Conservation (phyloP, 2,797 vertebrate genomes). For the Pyrrhura leucotis region DNA sequence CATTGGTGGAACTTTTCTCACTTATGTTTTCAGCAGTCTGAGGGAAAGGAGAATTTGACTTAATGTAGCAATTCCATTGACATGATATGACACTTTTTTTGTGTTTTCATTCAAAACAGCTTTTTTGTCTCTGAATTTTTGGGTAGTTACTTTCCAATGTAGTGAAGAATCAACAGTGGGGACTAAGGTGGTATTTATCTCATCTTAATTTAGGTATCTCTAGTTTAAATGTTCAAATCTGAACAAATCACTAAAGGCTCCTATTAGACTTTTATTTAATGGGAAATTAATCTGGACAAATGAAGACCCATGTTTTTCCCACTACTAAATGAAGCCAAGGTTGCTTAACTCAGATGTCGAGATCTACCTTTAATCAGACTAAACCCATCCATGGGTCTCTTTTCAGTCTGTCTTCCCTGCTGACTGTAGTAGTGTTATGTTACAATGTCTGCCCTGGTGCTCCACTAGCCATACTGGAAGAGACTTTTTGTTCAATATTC, state of each 20-base stretch:
- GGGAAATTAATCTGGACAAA: not conserved
- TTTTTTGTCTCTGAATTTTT: not conserved
- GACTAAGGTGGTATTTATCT: not conserved
- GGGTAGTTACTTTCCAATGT: not conserved
- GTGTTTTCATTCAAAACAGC: not conserved
- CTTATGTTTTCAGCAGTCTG: not conserved
- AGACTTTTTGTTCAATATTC: not conserved
- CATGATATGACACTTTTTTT: not conserved
- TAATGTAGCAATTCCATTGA: not conserved
- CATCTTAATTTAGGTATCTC: not conserved
- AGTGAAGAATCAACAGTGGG: not conserved
- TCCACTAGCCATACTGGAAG: not conserved
- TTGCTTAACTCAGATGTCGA: not conserved
- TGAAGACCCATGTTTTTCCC: not conserved
- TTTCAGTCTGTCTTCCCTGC: not conserved
- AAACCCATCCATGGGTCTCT: not conserved
- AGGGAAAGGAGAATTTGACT: not conserved
- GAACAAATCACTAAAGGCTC: not conserved
- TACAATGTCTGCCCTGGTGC: not conserved
- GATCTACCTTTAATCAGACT: not conserved
- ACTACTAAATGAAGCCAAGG: not conserved
- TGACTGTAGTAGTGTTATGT: not conserved
- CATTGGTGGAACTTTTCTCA: not conserved
- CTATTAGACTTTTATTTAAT: not conserved
- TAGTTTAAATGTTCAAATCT: not conserved